A percentile compares a stretch with the other conserved stretches of the same genome.
These are phyloP conservation scores for Ormia ochracea DNA, from an alignment of 2,888 invertebrate species.

Conservation along the genomic window DNA sequence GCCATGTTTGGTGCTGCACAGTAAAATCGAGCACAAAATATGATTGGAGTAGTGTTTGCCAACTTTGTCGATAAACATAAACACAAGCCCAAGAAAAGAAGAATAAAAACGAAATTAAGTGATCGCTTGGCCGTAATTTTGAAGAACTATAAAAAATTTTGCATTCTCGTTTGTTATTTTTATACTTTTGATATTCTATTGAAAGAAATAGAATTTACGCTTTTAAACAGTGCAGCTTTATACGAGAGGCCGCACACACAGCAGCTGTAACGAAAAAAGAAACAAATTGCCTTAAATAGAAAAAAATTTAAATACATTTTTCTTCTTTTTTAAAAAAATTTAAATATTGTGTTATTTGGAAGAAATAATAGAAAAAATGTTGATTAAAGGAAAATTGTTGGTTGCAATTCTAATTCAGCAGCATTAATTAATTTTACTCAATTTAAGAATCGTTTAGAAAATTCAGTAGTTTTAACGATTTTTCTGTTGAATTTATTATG, in stretches of 20 bases:
- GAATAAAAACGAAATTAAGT: background rate
- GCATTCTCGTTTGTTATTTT: background rate
- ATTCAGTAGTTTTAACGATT: conserved; percentile 3
- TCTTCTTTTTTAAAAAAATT: background rate
- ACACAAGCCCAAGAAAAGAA: background rate
- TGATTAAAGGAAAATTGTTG: too few relatives aligned
- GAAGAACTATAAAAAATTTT: conserved; percentile 15
- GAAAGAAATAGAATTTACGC: background rate
- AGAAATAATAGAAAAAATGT: too few relatives aligned
- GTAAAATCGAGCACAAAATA: conserved; percentile 30
- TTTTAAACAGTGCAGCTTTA: background rate
- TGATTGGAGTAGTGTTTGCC: conserved; percentile 33
- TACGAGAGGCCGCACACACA: background rate
- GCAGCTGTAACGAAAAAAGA: conserved; percentile 10
- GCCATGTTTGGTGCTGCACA: conserved; percentile 41
- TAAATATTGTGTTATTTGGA: background rate
- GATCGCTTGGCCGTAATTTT: conserved; percentile 19
- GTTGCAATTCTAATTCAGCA: too few relatives aligned
- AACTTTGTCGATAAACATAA: conserved; percentile 8
- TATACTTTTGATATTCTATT: background rate
- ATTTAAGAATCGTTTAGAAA: background rate
- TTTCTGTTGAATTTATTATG: background rate
- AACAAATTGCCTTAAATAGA: background rate
- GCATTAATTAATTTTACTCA: background rate
- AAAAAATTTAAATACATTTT: background rate